These are phyloP conservation scores for Trachelus iudaicus DNA, from an alignment of 2,888 invertebrate genomes.

Conservation along the genomic window DNA sequence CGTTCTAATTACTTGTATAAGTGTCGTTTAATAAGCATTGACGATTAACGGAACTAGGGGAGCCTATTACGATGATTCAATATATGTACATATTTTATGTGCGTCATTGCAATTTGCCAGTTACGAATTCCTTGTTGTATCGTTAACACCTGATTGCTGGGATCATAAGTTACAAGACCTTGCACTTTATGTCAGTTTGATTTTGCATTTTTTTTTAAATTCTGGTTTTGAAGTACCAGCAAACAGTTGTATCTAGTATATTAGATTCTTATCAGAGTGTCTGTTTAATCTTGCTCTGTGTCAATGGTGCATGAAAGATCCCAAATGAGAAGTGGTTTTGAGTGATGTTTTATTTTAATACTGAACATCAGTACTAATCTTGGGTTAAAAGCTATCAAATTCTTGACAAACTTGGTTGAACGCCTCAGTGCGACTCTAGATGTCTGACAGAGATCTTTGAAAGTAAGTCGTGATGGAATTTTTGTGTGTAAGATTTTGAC, in stretches of 20 bases:
- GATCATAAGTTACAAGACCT: neutral
- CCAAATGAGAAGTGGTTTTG: neutral
- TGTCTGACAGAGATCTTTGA: slow-evolving; percentile 6
- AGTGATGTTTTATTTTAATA: neutral
- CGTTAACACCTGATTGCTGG: neutral
- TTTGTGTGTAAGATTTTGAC: neutral
- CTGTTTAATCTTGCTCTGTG: neutral
- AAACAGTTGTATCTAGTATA: neutral
- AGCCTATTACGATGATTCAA: neutral
- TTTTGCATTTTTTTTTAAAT: neutral
- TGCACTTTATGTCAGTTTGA: neutral
- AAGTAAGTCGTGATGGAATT: neutral
- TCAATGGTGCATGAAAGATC: neutral
- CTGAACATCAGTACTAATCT: neutral
- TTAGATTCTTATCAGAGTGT: neutral
- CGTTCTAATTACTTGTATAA: neutral
- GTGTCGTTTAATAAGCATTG: neutral
- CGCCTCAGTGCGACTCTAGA: slow-evolving; percentile 7
- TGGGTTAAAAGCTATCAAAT: slow-evolving; percentile 19
- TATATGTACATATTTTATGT: neutral
- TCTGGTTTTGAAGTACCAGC: neutral
- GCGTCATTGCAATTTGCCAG: neutral
- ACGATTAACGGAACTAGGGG: neutral
- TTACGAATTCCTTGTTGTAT: neutral
- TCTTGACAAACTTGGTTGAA: neutral